These are phyloP conservation scores for Chrysolina haemoptera DNA, from an alignment of 2,888 invertebrate species.

Conservation along the genomic window DNA sequence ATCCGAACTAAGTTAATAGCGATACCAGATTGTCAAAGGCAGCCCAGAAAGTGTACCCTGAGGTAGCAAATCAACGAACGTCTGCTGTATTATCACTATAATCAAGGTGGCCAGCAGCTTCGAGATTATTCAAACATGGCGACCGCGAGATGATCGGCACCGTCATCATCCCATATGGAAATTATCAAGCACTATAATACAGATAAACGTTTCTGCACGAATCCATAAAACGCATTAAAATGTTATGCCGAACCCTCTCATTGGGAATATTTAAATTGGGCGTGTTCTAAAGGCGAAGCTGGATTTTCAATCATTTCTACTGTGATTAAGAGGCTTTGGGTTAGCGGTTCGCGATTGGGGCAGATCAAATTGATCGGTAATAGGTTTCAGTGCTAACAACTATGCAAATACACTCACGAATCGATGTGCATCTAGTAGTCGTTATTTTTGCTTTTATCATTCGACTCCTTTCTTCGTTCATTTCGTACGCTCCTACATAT, in stretches of 20 bases:
- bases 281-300: slow-evolving; percentile 52
- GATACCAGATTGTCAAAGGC: slow-evolving; percentile 50
- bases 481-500: not conserved
- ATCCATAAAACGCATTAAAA: slow-evolving; percentile 68
- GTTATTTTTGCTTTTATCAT: not conserved
- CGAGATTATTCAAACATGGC: slow-evolving; percentile 57
- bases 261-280: slow-evolving; percentile 67
- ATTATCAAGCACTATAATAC: slow-evolving; percentile 68
- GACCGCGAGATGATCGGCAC: slow-evolving; percentile 50
- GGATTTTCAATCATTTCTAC: slow-evolving; percentile 49
- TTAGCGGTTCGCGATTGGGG: slow-evolving; percentile 37
- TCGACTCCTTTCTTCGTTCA: not conserved
- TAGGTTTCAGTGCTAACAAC: slow-evolving; percentile 20
- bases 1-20: slow-evolving; percentile 47
- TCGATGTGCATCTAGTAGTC: not conserved
- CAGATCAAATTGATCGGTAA: slow-evolving; percentile 37
- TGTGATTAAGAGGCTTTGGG: slow-evolving; percentile 40
- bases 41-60: slow-evolving; percentile 47
- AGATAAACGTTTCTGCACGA: slow-evolving; percentile 67
- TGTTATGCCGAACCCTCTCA: slow-evolving; percentile 62
- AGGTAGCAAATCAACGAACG: slow-evolving; percentile 57
- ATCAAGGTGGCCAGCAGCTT: slow-evolving; percentile 64
- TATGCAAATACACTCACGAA: slow-evolving; percentile 18
- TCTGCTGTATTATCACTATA: slow-evolving; percentile 65
- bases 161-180: slow-evolving; percentile 67